A percentile compares a stretch with the other conserved stretches of the same genome.
These are phyloP conservation scores for Mastigias papua DNA, from an alignment of 30 jellyfish, hydroid and myxozoan genomes.

Conservation along the genomic window DNA sequence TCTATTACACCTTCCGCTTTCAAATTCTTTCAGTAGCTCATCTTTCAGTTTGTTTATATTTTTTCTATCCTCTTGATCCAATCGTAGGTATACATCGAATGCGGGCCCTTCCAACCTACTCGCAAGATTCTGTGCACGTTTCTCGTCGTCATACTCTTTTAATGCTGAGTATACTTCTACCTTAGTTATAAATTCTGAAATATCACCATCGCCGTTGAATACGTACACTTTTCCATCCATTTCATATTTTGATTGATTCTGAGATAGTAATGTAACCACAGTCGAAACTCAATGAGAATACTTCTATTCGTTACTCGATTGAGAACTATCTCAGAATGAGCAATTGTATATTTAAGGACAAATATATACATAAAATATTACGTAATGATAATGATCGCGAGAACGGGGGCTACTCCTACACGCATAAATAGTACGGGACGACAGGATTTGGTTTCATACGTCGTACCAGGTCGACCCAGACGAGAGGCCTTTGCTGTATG, in stretches of 20 bases:
- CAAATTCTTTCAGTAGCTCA: constrained; percentile 11
- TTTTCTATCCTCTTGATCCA: not conserved
- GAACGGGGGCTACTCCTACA: too few species aligned
- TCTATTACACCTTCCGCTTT: not conserved
- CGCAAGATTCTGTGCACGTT: constrained; percentile 17
- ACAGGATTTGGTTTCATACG: too few species aligned
- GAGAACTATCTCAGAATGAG: not conserved
- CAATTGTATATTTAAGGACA: too few species aligned
- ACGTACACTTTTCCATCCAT: constrained; percentile 1
- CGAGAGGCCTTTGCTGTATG: too few species aligned
- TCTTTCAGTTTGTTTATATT: not conserved
- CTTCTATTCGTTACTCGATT: not conserved
- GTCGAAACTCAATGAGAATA: not conserved
- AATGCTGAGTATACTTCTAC: not conserved
- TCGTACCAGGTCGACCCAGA: too few species aligned
- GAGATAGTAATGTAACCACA: not conserved
- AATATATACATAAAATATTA: too few species aligned
- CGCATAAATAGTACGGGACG: too few species aligned
- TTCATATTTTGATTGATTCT: not conserved
- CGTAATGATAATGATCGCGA: too few species aligned
- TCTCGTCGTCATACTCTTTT: not conserved
- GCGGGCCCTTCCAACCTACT: constrained; percentile 40
- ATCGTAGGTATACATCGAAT: constrained; percentile 15
- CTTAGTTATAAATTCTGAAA: not conserved
- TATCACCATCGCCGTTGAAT: not conserved